These are phyloP conservation scores for Ornithoptera priamus DNA, from an alignment of 2,888 invertebrate species.

Conservation along the genomic window DNA sequence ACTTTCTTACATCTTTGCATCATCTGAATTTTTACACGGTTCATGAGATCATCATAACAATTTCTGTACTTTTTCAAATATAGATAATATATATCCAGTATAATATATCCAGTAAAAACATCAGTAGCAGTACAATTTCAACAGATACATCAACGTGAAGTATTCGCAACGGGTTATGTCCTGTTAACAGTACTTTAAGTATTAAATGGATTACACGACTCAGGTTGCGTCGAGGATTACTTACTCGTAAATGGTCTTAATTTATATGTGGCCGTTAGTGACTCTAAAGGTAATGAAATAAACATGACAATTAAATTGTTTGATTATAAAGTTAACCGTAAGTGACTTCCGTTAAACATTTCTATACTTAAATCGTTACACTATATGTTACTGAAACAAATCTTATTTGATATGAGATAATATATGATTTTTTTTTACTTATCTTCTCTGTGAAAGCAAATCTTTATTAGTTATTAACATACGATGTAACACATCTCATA, in stretches of 20 bases:
- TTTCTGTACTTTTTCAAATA: too few species aligned
- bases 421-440: too few species aligned
- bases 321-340: conserved; percentile 1
- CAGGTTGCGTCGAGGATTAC: conserved; percentile 18
- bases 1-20: too few species aligned
- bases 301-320: neutral
- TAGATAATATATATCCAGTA: neutral
- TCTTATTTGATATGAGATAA: too few species aligned
- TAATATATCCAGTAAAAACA: neutral
- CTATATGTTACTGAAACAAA: too few species aligned
- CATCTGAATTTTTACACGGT: too few species aligned
- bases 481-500: too few species aligned
- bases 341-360: neutral
- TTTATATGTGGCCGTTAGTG: neutral
- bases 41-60: too few species aligned
- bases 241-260: conserved; percentile 16
- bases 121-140: neutral
- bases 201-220: conserved; percentile 23
- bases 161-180: conserved; percentile 24
- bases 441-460: too few species aligned
- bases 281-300: neutral
- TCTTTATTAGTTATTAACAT: too few species aligned
- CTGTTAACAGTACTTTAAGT: conserved; percentile 27
- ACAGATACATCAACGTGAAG: conserved; percentile 5
- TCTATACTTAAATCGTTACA: too few species aligned